These are phyloP conservation scores for Seira ritae DNA, from an alignment of 2,888 invertebrate genomes.

Conservation along the genomic window DNA sequence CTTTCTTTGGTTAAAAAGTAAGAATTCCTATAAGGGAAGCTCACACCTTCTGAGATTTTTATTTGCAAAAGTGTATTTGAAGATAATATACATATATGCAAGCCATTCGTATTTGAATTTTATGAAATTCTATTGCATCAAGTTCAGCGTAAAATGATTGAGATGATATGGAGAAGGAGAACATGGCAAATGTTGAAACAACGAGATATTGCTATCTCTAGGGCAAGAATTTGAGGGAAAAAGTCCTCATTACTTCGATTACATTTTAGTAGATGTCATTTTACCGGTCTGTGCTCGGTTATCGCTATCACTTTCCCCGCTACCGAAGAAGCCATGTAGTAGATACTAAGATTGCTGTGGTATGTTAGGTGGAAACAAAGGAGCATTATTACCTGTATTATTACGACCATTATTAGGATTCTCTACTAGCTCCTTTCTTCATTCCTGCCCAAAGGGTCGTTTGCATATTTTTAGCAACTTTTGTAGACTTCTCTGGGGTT, in stretches of 20 bases:
- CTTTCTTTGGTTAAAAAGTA: too few relatives aligned
- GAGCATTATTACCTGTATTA: conserved; percentile 14
- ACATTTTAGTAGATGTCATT: neutral
- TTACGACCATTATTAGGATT: neutral
- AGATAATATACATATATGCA: neutral
- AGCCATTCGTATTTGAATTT: neutral
- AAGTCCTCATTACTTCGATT: neutral
- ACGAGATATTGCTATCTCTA: neutral
- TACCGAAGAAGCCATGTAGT: neutral
- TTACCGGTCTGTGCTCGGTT: neutral
- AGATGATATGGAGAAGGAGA: neutral
- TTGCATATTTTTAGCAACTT: conserved; percentile 3
- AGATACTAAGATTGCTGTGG: neutral
- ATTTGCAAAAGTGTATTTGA: too few relatives aligned
- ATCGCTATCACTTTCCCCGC: neutral
- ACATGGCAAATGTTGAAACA: neutral
- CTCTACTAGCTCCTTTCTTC: conserved; percentile 3
- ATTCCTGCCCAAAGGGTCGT: neutral
- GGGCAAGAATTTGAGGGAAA: neutral
- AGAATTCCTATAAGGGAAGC: too few relatives aligned
- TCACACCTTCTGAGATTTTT: too few relatives aligned
- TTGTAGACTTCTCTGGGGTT: neutral
- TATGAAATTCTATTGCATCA: neutral
- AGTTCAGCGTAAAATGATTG: neutral
- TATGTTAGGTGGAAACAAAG: neutral